Evolutionary conservation across 2,888 invertebrate genomes (phyloP), one percentile per base, ranked within the genome.

Genomic region (Clepsis dumicolana): DNA sequence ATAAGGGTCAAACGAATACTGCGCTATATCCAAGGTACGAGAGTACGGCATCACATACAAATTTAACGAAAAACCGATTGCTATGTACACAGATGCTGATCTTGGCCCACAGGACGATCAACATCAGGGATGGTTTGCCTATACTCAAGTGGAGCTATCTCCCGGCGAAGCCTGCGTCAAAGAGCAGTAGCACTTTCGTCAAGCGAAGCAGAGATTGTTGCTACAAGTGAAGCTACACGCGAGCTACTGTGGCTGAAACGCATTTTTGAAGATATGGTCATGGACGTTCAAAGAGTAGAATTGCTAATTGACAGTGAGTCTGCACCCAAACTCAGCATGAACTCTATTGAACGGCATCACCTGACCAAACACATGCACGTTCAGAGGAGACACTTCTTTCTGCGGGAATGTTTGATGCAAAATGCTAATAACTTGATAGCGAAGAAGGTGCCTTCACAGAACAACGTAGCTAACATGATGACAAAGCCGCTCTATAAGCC

Each of bases 41-140:
- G n/a, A n/a, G n/a, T n/a, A 2, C 14, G 32, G 50, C 18, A 10
- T 25, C 4, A 53, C 18, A 24, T 56, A 53, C 3, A 35, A 35
- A 5, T 4, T 4, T 35, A 10, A 35, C 35, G 4, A 80, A 16
- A 8, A n/a, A 21, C 16, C 12, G n/a, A n/a, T n/a, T n/a, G n/a
- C n/a, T n/a, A n/a, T n/a, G n/a, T n/a, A n/a, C n/a, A n/a, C n/a
- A n/a, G 35, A 35, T 35, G 35, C 5, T 10, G 35, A 35, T 12
- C 35, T 35, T 35, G 35, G 8, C 1, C 35, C 10, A 10, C 35
- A 10, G 35, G 35, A 10, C 35, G 35, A 10, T 35, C 35, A 10
- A 35, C 35, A 12, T 35, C 35, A 35, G 12, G 35, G 1, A 10
- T 10, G 8, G 35, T 35, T 10, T 35, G 35, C 35, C 5, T 35